Conservation (phyloP, 2,113 vertebrate genomes). For the Cardinalis cardinalis region DNA sequence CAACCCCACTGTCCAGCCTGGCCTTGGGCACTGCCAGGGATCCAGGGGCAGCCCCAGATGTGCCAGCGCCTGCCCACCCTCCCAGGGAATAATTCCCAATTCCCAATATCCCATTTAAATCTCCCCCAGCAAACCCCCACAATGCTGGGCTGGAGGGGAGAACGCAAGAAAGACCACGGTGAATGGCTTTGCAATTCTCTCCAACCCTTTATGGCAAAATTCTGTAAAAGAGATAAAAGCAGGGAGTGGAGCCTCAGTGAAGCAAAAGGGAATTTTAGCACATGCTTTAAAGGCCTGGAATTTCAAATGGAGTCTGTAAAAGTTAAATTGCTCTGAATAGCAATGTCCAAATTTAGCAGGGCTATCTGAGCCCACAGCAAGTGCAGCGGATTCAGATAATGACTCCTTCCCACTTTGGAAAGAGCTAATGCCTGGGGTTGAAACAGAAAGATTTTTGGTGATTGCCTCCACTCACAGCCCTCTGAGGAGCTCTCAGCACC, state of each 20-base stretch:
- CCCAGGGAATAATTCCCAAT: rapidly evolving
- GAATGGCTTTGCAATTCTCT: neutral
- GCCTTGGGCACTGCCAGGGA: neutral
- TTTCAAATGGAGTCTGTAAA: conserved; percentile 27
- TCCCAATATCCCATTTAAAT: neutral
- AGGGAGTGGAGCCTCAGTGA: neutral
- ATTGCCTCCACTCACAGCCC: neutral
- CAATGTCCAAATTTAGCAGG: conserved; percentile 5
- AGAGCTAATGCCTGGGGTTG: neutral
- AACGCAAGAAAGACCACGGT: neutral
- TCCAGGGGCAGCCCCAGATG: neutral
- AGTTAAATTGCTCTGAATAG: conserved; percentile 35
- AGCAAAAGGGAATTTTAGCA: conserved; percentile 41
- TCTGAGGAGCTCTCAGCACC: neutral
- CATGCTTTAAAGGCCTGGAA: conserved; percentile 5
- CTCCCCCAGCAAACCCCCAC: neutral
- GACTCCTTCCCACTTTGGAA: neutral
- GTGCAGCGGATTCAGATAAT: neutral
- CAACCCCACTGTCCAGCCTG: neutral
- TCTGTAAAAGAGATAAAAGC: conserved; percentile 23
- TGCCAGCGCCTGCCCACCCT: neutral
- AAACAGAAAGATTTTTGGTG: neutral
- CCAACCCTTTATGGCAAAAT: neutral
- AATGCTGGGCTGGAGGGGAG: neutral
- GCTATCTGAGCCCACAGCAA: conserved; percentile 19